Conservation (phyloP, 2,113 vertebrate species). For the Pica pica region DNA sequence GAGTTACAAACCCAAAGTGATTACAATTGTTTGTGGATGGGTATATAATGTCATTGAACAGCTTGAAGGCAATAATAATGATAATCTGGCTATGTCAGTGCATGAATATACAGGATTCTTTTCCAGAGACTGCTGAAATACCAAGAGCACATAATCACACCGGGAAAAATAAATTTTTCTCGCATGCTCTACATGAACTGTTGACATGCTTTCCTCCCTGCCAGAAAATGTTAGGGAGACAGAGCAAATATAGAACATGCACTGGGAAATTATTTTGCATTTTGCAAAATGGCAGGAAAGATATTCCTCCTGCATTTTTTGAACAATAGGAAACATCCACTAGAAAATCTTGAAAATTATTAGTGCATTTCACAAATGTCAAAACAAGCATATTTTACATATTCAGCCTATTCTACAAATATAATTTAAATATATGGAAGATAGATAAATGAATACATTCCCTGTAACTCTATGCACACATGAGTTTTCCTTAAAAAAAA, state of each 20-base stretch:
- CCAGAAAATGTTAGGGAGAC: neutral
- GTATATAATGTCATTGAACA: neutral
- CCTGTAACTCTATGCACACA: neutral
- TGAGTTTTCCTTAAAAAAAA: neutral
- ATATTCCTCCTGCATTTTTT: neutral
- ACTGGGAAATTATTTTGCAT: neutral
- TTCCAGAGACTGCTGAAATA: constrained; percentile 1
- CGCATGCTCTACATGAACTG: neutral
- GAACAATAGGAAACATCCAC: neutral
- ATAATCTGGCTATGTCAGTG: neutral
- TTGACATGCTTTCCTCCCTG: neutral
- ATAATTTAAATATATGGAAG: neutral
- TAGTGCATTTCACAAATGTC: neutral
- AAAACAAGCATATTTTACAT: neutral
- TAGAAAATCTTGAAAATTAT: neutral
- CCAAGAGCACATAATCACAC: neutral
- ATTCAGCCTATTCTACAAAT: neutral
- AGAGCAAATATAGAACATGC: neutral
- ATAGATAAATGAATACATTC: neutral
- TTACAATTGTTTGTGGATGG: neutral
- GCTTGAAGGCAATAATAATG: constrained; percentile 5
- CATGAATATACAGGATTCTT: neutral
- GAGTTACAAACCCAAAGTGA: neutral
- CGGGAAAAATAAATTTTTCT: neutral
- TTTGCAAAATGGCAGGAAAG: neutral